phyloP scores from a whole-genome alignment of 1,140 invertebrate species.

The Apis laboriosa region DNA sequence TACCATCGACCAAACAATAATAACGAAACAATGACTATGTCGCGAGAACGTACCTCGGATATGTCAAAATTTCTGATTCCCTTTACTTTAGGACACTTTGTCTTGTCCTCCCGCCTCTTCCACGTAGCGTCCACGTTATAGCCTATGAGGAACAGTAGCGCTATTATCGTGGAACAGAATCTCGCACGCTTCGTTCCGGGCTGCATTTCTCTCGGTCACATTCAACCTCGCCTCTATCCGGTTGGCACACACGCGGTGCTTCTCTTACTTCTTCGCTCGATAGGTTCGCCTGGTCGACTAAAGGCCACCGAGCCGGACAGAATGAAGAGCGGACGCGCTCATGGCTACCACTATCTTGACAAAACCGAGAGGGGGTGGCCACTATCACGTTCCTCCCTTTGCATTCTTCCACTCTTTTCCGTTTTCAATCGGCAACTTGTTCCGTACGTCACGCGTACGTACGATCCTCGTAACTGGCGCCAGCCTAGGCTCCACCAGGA shows the following conservation, averaged over 20 bases:
- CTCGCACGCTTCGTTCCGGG: constrained; percentile 39
- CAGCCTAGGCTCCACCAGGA: constrained; percentile 20
- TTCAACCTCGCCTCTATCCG: constrained; percentile 39
- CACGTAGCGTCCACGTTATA: constrained; percentile 49
- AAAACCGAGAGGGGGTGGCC: constrained; percentile 68
- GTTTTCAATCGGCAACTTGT: constrained; percentile 74
- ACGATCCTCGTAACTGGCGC: constrained; percentile 62
- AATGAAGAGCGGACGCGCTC: constrained; percentile 68
- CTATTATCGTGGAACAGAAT: constrained; percentile 43
- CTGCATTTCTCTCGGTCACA: constrained; percentile 54
- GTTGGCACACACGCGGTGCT: constrained; percentile 25
- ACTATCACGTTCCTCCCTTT: constrained; percentile 74
- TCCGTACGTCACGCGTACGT: constrained; percentile 45
- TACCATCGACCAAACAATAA: background rate
- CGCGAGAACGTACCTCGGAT: constrained; percentile 70
- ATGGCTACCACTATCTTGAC: constrained; percentile 68
- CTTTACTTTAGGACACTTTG: constrained; percentile 82
- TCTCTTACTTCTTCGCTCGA: constrained; percentile 36
- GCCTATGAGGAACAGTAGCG: constrained; percentile 44
- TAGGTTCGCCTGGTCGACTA: constrained; percentile 55
- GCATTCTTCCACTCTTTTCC: constrained; percentile 71
- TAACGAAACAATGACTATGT: background rate
- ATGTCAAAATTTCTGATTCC: constrained; percentile 80
- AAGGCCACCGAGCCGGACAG: constrained; percentile 61
- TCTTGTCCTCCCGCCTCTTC: constrained; percentile 82